These are phyloP conservation scores for Gorsachius magnificus DNA, from an alignment of 2,797 vertebrate genomes.

Conservation along the genomic window DNA sequence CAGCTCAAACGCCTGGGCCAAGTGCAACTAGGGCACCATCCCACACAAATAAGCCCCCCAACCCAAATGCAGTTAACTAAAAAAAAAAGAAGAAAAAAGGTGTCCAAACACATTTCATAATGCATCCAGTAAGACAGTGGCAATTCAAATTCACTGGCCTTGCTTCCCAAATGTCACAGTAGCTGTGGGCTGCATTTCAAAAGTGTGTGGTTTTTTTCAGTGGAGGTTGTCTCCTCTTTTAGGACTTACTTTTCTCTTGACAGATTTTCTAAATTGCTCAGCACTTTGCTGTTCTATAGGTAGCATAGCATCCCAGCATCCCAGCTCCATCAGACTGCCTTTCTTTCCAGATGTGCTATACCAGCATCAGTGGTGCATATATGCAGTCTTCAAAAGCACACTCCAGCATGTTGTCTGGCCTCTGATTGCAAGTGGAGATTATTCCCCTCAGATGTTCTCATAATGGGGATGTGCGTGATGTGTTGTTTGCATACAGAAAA, in stretches of 20 bases:
- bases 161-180: background rate
- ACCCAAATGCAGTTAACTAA: background rate
- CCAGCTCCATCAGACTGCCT: background rate
- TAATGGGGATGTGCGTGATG: background rate
- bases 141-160: background rate
- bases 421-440: background rate
- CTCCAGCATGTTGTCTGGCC: background rate
- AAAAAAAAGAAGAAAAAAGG: background rate
- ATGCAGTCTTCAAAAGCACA: background rate
- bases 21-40: background rate
- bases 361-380: background rate
- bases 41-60: background rate
- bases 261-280: background rate
- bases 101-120: background rate
- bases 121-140: background rate
- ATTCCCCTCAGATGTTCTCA: background rate
- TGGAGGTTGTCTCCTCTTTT: background rate
- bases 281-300: rapidly evolving
- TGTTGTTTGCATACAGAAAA: background rate
- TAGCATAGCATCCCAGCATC: background rate
- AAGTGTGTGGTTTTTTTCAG: background rate
- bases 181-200: background rate
- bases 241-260: background rate
- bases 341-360: background rate
- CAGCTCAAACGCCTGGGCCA: background rate